These are phyloP conservation scores for Paramisgurnus dabryanus DNA, from an alignment of 2,113 vertebrate species.

Conservation along the genomic window DNA sequence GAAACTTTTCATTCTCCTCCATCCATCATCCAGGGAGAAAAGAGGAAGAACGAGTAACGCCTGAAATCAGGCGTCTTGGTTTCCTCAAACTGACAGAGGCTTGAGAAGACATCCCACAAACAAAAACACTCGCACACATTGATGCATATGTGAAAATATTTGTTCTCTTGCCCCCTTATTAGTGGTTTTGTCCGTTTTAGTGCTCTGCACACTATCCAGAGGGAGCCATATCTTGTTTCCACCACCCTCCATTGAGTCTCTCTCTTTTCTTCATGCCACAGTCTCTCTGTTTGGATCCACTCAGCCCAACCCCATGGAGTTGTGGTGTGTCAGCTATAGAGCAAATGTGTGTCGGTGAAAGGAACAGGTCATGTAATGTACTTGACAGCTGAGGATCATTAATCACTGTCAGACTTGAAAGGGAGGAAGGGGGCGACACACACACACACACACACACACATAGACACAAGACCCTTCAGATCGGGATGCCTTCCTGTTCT, in stretches of 20 bases:
- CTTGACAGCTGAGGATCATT: slow-evolving; percentile 77
- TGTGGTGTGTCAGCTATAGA: slow-evolving; percentile 32
- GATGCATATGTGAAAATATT: slow-evolving; percentile 60
- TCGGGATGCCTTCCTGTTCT: slow-evolving; percentile 52
- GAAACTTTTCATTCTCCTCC: slow-evolving; percentile 76
- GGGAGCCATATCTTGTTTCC: slow-evolving; percentile 31
- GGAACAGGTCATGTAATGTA: slow-evolving; percentile 63
- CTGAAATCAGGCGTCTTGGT: slow-evolving; percentile 71
- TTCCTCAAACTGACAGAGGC: slow-evolving; percentile 66
- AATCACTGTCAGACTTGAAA: slow-evolving; percentile 75
- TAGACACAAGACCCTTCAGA: slow-evolving; percentile 37
- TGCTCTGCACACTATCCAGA: slow-evolving; percentile 34
- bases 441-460: slow-evolving; percentile 46
- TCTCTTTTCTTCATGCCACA: background rate
- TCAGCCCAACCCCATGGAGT: background rate
- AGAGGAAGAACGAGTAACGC: slow-evolving; percentile 46
- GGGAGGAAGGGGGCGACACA: slow-evolving; percentile 46
- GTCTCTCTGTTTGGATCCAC: slow-evolving; percentile 26
- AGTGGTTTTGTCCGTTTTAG: slow-evolving; percentile 69
- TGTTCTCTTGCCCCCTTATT: slow-evolving; percentile 65
- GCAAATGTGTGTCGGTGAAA: slow-evolving; percentile 31
- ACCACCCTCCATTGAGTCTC: background rate
- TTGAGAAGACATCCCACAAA: slow-evolving; percentile 13
- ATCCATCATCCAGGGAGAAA: slow-evolving; percentile 71
- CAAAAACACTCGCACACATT: slow-evolving; percentile 39